These are phyloP conservation scores for Crotalus tigris DNA, from an alignment of 2,113 vertebrate species.

Conservation along the genomic window DNA sequence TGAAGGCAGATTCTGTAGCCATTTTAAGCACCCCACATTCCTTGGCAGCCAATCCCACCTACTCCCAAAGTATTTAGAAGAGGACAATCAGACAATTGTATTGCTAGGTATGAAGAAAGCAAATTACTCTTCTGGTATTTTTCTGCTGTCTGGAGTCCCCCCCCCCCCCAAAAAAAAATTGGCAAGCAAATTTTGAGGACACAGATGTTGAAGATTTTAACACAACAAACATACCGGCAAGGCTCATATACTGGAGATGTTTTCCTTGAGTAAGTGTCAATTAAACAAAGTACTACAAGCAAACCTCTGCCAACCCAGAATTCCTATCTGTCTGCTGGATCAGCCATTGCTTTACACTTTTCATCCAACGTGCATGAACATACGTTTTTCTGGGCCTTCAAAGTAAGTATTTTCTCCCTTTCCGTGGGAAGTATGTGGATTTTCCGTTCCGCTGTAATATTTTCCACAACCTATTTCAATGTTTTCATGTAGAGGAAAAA, in stretches of 20 bases:
- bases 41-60: not conserved
- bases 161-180: not conserved
- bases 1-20: rapidly evolving
- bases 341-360: not conserved
- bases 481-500: not conserved
- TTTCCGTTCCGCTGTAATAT: constrained; percentile 8
- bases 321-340: not conserved
- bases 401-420: not conserved
- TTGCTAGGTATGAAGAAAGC: not conserved
- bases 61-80: not conserved
- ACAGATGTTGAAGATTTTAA: not conserved
- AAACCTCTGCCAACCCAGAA: not conserved
- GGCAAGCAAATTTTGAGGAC: not conserved
- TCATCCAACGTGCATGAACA: not conserved
- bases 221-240: not conserved
- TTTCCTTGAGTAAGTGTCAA: not conserved
- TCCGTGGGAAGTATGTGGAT: not conserved
- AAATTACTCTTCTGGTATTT: not conserved
- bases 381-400: not conserved
- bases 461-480: constrained; percentile 2
- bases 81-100: not conserved
- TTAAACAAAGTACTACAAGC: not conserved
- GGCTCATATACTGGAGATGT: not conserved
- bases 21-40: not conserved
- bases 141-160: not conserved